phyloP scores from a whole-genome alignment of 2,797 vertebrate genomes.

The Peromyscus nudipes region DNA sequence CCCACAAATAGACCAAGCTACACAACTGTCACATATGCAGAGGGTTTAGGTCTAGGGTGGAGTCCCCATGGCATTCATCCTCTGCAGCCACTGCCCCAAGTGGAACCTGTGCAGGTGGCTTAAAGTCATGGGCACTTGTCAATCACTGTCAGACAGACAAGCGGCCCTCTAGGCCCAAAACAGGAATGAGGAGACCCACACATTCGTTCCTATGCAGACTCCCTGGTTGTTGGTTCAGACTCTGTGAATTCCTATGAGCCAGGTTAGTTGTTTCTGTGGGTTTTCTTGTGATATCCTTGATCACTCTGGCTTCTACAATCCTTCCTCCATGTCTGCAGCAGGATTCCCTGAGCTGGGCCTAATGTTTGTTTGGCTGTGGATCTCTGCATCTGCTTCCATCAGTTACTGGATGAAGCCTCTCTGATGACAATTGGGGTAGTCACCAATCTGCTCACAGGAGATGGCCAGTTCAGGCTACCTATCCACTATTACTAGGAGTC shows the following conservation, averaged over 20 bases:
- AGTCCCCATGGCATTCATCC: background rate
- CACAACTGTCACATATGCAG: background rate
- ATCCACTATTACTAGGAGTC: background rate
- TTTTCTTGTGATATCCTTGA: background rate
- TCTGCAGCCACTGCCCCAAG: background rate
- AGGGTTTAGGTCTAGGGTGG: background rate
- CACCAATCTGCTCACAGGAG: background rate
- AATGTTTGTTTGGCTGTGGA: background rate
- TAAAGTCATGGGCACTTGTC: background rate
- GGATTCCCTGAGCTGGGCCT: background rate
- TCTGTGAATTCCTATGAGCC: background rate
- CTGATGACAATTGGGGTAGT: background rate
- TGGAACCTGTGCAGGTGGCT: background rate
- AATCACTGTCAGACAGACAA: background rate
- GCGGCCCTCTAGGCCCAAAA: background rate
- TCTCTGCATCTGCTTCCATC: background rate
- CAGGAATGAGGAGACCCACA: background rate
- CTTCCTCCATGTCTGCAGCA: background rate
- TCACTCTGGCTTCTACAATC: background rate
- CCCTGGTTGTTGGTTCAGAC: background rate
- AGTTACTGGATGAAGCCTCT: background rate
- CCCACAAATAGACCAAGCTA: background rate
- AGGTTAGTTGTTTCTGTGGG: background rate
- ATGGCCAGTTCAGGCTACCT: background rate
- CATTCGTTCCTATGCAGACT: background rate